Base-by-base conservation (phyloP, 2,888 invertebrate species). In the Rhingia campestris region DNA sequence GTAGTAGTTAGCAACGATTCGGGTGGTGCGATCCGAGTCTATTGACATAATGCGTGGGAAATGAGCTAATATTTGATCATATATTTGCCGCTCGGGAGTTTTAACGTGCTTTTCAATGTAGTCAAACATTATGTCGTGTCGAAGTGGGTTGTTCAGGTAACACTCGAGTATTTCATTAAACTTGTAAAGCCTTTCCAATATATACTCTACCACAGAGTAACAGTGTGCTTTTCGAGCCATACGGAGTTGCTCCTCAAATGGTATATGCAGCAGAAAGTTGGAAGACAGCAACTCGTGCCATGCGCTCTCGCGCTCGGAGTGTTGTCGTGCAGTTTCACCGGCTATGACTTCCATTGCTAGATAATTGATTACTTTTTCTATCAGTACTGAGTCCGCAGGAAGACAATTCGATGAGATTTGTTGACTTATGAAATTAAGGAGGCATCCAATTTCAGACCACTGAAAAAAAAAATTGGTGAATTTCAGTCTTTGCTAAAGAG, bases 231-330 rank as follows among this genome's bases (percentile, higher is more conserved):
- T 92, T 82, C 94, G 92, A 0, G 95, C 95, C 87, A 94, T 91
- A 47, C 91, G 88, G 14, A 96, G 89, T 73, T 95, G 92, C 85
- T 93, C 92, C 59, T 93, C 92, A 76, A 92, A 92, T 74, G 93
- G 92, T 77, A 94, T 93, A 88, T 94, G 92, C 33, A 91, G 90
- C 32, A 95, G 91, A 58, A 94, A 93, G 86, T 94, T 93, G 76
- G 93, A 92, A n/a, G 93, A 92, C 9, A 96, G 91, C 37, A 96
- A 91, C 88, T 96, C 95, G 59, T 95, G 91, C 91, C 95, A 92
- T 2, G 95, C 95, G 88, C 95, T 95, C 89, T 96, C 95, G 43
- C 95, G 92, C 89, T 96, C 96, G 77, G 94, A 93, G 86, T 93
- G 93, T 87, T 93, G 93, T 0, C 93, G 90, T 0, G 88, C 74